A percentile compares a stretch with the other conserved stretches of the same genome.
Conservation (phyloP, 2,113 vertebrate genomes). For the Oncorhynchus nerka region DNA sequence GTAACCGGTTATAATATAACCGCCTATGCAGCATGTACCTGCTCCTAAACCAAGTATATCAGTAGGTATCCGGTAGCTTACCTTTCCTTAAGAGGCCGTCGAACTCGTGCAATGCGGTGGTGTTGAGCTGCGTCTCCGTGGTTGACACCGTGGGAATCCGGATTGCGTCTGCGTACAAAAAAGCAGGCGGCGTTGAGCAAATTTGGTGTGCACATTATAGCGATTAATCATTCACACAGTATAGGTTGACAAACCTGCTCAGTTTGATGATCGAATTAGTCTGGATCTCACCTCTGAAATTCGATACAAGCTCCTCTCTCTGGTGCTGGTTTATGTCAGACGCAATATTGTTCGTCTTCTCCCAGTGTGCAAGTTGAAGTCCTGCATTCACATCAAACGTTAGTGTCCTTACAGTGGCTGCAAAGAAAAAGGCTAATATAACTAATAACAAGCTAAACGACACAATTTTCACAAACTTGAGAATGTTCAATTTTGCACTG, state of each 20-base stretch:
- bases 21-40: too few species aligned
- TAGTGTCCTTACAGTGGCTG: conserved; percentile 58
- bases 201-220: not conserved
- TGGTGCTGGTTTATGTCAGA: conserved; percentile 45
- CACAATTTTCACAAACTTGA: conserved; percentile 50
- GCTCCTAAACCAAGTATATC: too few species aligned
- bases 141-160: conserved; percentile 86
- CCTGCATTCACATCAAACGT: conserved; percentile 65
- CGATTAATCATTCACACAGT: not conserved
- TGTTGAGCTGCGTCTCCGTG: conserved; percentile 71
- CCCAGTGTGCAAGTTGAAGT: conserved; percentile 65
- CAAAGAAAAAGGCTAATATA: conserved; percentile 39
- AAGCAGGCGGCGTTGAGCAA: not conserved
- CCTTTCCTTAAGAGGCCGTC: conserved; percentile 79
- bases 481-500: conserved; percentile 14
- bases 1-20: too few species aligned
- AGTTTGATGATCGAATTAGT: not conserved
- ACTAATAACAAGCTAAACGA: conserved; percentile 21
- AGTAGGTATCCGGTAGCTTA: conserved; percentile 41
- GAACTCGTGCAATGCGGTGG: conserved; percentile 84
- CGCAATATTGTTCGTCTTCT: conserved; percentile 47
- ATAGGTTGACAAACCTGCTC: not conserved
- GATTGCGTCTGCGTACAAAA: conserved; percentile 76
- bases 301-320: conserved; percentile 49
- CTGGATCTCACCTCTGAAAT: conserved; percentile 65